phyloP scores from a whole-genome alignment of 1,140 invertebrate species.

The Drosophila nannoptera region DNA sequence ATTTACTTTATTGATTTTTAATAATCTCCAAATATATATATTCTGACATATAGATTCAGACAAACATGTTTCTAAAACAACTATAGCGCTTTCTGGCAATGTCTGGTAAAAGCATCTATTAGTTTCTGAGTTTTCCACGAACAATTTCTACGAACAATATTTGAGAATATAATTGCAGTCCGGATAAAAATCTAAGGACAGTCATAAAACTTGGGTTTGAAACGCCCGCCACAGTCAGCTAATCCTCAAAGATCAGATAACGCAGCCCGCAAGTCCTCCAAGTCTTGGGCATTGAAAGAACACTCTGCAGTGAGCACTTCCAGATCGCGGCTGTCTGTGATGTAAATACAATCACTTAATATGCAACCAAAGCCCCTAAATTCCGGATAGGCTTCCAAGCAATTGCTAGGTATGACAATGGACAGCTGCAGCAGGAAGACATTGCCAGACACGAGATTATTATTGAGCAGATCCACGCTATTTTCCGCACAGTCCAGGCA shows the following conservation, averaged over 20 bases:
- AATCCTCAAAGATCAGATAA: not conserved
- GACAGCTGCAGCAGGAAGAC: slow-evolving; percentile 46
- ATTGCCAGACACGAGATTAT: slow-evolving; percentile 34
- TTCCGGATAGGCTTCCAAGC: slow-evolving; percentile 40
- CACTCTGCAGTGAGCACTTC: slow-evolving; percentile 40
- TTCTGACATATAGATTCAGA: too few relatives aligned
- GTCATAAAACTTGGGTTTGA: too few relatives aligned
- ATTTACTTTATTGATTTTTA: not conserved
- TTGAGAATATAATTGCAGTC: too few relatives aligned
- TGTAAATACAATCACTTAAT: slow-evolving; percentile 43
- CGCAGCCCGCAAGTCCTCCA: slow-evolving; percentile 13
- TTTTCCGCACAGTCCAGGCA: slow-evolving; percentile 21
- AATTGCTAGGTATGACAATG: slow-evolving; percentile 43
- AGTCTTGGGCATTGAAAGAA: not conserved
- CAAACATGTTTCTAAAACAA: too few relatives aligned
- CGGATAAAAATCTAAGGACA: too few relatives aligned
- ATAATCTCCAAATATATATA: too few relatives aligned
- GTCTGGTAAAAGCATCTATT: too few relatives aligned
- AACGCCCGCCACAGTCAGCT: not conserved
- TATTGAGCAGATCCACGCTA: slow-evolving; percentile 10
- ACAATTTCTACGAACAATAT: too few relatives aligned
- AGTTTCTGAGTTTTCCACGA: too few relatives aligned
- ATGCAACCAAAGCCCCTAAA: slow-evolving; percentile 48
- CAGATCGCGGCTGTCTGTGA: slow-evolving; percentile 19
- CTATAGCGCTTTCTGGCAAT: too few relatives aligned